Conservation (phyloP, 2,797 vertebrate genomes). For the Emydoidea blandingii region DNA sequence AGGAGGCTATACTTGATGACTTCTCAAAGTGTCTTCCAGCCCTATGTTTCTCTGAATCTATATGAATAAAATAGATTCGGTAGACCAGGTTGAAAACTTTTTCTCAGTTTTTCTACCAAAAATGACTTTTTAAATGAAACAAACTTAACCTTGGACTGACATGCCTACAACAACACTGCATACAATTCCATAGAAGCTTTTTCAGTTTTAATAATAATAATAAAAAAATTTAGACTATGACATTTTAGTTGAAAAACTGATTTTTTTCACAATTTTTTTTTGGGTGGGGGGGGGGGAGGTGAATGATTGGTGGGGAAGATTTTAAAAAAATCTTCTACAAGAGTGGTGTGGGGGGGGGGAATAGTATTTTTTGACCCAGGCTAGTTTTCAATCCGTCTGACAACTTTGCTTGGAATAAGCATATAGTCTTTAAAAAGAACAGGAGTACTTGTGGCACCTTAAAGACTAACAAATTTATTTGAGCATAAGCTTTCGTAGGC, state of each 20-base stretch:
- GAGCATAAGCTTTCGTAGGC: no score
- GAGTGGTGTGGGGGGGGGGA: background rate
- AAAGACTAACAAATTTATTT: no score
- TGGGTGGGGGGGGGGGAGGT: background rate
- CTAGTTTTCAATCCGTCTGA: background rate
- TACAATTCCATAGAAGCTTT: background rate
- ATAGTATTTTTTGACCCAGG: background rate
- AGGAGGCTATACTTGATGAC: background rate
- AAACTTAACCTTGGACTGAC: background rate
- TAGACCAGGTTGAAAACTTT: background rate
- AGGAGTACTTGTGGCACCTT: no score
- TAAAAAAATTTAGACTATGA: background rate
- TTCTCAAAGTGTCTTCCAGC: background rate
- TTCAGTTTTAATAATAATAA: background rate
- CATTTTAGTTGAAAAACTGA: background rate
- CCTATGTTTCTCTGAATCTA: background rate
- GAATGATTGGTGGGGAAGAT: background rate
- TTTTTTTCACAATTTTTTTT: fast-evolving
- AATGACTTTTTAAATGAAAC: background rate
- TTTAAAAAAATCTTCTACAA: background rate
- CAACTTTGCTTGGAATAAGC: background rate
- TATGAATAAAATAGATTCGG: background rate
- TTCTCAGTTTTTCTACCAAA: background rate
- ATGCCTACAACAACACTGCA: background rate
- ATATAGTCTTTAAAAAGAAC: background rate